Evolutionary conservation across 2,113 vertebrate genomes (phyloP).

Genomic region (Saguinus imperator): DNA sequence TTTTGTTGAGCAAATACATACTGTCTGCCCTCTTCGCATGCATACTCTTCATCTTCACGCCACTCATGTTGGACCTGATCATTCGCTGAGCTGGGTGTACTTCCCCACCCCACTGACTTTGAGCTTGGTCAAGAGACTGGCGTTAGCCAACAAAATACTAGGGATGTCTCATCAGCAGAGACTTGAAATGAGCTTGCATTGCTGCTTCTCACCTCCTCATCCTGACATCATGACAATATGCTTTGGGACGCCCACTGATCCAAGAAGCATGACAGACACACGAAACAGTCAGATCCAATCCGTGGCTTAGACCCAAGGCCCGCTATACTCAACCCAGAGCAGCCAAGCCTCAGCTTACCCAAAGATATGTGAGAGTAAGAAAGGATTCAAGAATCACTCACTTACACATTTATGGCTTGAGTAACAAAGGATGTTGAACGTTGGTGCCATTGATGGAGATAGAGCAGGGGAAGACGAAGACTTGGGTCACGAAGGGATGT

Average conservation of each 20-base stretch:
- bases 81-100: neutral
- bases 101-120: neutral
- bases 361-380: neutral
- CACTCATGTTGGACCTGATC: neutral
- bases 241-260: neutral
- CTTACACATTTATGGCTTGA: neutral
- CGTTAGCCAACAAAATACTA: neutral
- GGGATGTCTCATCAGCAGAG: neutral
- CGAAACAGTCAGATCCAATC: neutral
- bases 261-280: neutral
- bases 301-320: neutral
- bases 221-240: neutral
- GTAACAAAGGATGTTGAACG: neutral
- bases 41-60: neutral
- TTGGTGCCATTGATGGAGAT: neutral
- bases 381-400: neutral
- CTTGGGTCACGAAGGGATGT: neutral
- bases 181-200: neutral
- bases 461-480: neutral
- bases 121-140: neutral
- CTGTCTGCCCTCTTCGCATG: neutral
- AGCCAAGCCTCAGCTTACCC: neutral
- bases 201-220: neutral
- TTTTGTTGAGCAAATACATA: neutral
- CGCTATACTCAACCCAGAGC: neutral